Conservation (phyloP, 2,797 vertebrate species). For the Paguma larvata region DNA sequence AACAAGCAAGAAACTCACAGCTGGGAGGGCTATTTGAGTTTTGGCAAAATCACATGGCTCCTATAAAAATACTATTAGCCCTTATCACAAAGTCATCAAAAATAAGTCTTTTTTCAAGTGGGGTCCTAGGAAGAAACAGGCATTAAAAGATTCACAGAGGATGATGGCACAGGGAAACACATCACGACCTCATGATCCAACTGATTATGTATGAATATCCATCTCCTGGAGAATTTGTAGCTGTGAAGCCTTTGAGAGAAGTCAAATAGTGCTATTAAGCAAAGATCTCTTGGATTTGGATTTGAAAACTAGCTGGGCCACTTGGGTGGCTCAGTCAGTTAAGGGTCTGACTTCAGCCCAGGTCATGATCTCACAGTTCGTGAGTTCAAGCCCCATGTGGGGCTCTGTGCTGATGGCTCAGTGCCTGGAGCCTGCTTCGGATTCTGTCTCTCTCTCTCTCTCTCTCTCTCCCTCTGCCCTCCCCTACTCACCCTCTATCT, state of each 20-base stretch:
- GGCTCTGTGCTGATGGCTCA: too few species aligned
- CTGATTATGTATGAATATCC: neutral
- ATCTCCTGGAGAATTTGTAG: neutral
- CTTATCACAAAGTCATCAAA: neutral
- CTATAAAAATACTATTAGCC: neutral
- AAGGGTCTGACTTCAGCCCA: too few species aligned
- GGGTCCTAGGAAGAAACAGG: neutral
- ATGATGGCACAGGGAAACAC: neutral
- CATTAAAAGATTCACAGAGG: neutral
- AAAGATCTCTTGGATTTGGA: neutral
- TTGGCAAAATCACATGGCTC: slow-evolving; percentile 16
- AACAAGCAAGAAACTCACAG: neutral
- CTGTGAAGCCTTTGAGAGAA: neutral
- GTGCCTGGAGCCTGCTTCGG: too few species aligned
- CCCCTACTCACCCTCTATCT: too few species aligned
- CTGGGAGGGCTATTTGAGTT: neutral
- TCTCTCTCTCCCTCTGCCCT: too few species aligned
- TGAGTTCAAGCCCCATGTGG: too few species aligned
- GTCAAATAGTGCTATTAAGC: neutral
- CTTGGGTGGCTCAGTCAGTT: too few species aligned
- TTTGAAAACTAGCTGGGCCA: slow-evolving; percentile 18
- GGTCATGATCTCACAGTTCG: too few species aligned
- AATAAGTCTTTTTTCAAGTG: slow-evolving; percentile 26
- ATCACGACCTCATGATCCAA: neutral
- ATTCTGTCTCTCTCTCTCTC: too few species aligned